Conservation (phyloP, 2,113 vertebrate genomes). For the Myrmophylax atrothorax region DNA sequence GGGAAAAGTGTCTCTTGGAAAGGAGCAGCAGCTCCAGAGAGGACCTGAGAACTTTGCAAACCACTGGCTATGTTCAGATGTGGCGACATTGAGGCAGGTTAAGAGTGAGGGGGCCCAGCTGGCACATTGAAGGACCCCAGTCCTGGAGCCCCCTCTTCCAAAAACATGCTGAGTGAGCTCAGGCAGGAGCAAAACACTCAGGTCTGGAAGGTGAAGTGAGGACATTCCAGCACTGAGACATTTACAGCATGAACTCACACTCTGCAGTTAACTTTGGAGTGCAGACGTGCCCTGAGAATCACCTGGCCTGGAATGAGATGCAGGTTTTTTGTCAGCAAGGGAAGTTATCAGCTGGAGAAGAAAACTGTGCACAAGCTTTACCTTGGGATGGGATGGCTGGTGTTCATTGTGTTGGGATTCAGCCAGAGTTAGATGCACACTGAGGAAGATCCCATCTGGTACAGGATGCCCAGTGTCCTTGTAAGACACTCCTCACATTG, state of each 20-base stretch:
- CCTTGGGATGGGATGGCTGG: neutral
- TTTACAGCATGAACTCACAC: neutral
- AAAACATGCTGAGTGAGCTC: neutral
- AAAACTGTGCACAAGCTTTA: neutral
- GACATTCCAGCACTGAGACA: neutral
- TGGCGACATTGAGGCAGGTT: neutral
- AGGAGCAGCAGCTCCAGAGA: neutral
- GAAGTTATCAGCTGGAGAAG: neutral
- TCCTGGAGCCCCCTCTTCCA: neutral
- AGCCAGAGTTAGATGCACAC: neutral
- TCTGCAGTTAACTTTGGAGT: neutral
- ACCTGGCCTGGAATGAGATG: neutral
- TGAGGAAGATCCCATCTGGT: neutral
- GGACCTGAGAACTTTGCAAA: neutral
- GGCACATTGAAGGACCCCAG: neutral
- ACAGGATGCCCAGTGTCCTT: neutral
- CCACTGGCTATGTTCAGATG: neutral
- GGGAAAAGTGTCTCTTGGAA: neutral
- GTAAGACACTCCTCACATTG: neutral
- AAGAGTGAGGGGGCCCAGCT: neutral
- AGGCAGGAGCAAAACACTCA: neutral
- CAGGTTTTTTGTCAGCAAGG: neutral
- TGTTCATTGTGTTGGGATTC: neutral
- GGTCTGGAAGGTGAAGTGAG: slow-evolving; percentile 6
- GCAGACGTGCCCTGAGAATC: neutral